Base-by-base conservation (phyloP, 2,797 vertebrate genomes). In the Semotilus atromaculatus region DNA sequence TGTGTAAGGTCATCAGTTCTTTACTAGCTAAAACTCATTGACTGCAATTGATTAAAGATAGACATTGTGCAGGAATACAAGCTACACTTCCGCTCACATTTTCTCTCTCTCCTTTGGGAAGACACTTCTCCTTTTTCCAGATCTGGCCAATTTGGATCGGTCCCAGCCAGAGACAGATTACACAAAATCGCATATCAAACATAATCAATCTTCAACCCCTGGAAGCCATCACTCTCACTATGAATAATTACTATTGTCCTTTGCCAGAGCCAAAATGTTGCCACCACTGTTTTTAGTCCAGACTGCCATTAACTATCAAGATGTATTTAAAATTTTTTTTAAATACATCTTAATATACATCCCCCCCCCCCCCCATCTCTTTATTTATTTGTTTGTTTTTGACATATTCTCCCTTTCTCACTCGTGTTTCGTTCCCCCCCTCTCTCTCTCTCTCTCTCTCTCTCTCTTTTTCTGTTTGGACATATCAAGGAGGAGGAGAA, bases 101-200 rank as follows among this genome's bases (percentile, higher is more conserved):
- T 5, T 78, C 38, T 82, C 62, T 38, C 87, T 84, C 40, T 82
- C 86, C 89, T 92, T 92, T 90, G 89, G 90, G 91, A 91, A 92
- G 93, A 93, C 92, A 90, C 90, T 82, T 89, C 89, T 89, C 93
- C 90, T 91, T 92, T 85, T 85, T 84, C 77, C 89, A 88, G 90
- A 90, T 91, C 90, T 88, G 93, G 93, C 94, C 95, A 95, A 93
- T 93, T 94, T 94, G 93, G 94, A 94, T 90, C 88, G 90, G 86
- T 92, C 93, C 90, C 87, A 92, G 93, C 93, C 93, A 92, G 92
- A 95, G 95, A 95, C 92, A 94, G 93, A 94, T 95, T 94, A 95
- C 93, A 93, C 89, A 82, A 91, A 94, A 91, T 93, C 89, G 90
- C 93, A 91, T 94, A 93, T 95, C 95, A 94, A 93, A 92, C 88